Percentiles rank a stretch among this genome's conserved stretches.
These are phyloP conservation scores for Cynaeus angustus DNA, from an alignment of 2,888 invertebrate species.

Conservation along the genomic window DNA sequence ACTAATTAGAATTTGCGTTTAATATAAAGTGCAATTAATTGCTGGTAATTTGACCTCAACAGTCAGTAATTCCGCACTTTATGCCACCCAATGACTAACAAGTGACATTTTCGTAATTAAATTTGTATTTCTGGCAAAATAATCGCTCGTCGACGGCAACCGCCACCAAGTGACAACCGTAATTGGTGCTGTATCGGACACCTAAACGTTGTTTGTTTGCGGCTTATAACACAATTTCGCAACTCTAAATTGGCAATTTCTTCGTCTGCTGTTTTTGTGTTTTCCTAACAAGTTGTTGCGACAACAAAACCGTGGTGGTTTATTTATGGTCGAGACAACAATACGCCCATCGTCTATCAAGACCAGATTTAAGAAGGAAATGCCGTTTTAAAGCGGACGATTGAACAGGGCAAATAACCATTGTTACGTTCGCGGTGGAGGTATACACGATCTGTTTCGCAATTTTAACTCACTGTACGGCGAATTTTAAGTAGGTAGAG, in stretches of 20 bases:
- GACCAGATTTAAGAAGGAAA: conserved; percentile 66
- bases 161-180: conserved; percentile 28
- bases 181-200: conserved; percentile 45
- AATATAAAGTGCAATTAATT: background rate
- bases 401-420: conserved; percentile 66
- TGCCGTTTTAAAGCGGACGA: conserved; percentile 63
- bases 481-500: conserved; percentile 64
- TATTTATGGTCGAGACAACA: conserved; percentile 44
- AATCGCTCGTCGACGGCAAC: conserved; percentile 7
- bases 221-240: conserved; percentile 45
- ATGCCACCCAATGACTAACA: background rate
- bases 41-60: background rate
- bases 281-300: conserved; percentile 23
- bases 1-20: background rate
- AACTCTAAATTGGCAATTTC: conserved; percentile 29
- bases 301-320: conserved; percentile 26
- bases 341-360: conserved; percentile 56
- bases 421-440: conserved; percentile 62
- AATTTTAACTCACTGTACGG: conserved; percentile 61
- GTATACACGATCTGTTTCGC: conserved; percentile 61
- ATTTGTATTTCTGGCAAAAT: conserved; percentile 32
- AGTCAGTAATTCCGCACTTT: conserved; percentile 11
- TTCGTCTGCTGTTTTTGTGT: conserved; percentile 18
- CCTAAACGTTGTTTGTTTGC: conserved; percentile 46
- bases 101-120: conserved; percentile 26